Base-by-base conservation (phyloP, 2,888 invertebrate genomes). In the Megastigmus dorsalis region DNA sequence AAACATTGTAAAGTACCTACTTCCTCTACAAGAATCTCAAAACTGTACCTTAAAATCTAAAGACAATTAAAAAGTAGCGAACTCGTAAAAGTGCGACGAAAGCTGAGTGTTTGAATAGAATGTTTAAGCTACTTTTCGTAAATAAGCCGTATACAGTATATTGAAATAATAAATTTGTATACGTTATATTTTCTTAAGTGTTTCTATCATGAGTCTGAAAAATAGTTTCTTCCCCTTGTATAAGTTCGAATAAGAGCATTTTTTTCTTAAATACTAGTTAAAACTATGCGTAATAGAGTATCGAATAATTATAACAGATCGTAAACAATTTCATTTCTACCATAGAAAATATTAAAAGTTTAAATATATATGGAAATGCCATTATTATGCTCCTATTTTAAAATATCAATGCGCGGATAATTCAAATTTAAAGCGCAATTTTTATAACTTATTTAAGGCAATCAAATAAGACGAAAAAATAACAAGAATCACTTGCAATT, bases 151-250 rank as follows among this genome's bases (percentile, higher is more conserved):
- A 55, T 9, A 33, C 33, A 55, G 33, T 55, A 59, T 26, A n/a
- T n/a, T n/a, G 23, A 41, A 59, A 38, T 59, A 41, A 59, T 41
- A 15, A 59, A 59, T 6, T 41, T 38, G 38, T 59, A 41, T 41
- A 18, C 45, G 9, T 45, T 4, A 45, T n/a, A n/a, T 18, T 45
- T 45, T 41, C 26, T 59, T 26, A n/a, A n/a, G 5, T 26, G 6
- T 30, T 59, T 59, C 3, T 30, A 59, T 38, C n/a, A n/a, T n/a
- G n/a, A n/a, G n/a, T n/a, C n/a, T n/a, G n/a, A n/a, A n/a, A n/a
- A n/a, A n/a, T n/a, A n/a, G n/a, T n/a, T n/a, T n/a, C 26, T 38
- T n/a, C 41, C 6, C 23, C 23, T 36, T 52, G 15, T 9, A n/a
- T 10, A 13, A 41, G n/a, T 1, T 5, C 10, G 15, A 36, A 41